Evolutionary conservation across 2,797 vertebrate species (phyloP).

Genomic region (Lepus townsendii): DNA sequence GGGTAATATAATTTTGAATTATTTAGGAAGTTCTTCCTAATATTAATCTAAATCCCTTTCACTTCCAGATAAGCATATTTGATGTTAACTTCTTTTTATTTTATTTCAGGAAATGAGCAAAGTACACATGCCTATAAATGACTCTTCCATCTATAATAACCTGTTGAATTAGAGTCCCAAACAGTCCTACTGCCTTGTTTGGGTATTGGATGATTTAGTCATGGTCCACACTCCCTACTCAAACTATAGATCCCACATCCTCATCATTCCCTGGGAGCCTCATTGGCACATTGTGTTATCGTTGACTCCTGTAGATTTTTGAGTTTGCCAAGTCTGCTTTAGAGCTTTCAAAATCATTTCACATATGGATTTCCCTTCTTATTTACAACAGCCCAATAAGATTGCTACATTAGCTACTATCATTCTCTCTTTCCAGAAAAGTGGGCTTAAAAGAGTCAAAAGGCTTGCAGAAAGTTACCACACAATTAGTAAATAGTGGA

Average conservation of each 20-base stretch:
- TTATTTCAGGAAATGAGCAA: not conserved
- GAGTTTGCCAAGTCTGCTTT: not conserved
- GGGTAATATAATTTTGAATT: constrained; percentile 14
- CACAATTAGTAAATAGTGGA: not conserved
- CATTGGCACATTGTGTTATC: not conserved
- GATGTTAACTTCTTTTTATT: constrained; percentile 3
- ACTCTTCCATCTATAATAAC: not conserved
- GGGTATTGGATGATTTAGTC: not conserved
- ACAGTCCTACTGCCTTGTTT: not conserved
- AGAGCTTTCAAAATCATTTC: constrained; percentile 51
- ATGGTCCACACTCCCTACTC: not conserved
- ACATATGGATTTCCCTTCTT: not conserved
- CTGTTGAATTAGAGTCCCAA: not conserved
- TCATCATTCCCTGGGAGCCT: not conserved
- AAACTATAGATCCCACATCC: not conserved
- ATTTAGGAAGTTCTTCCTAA: constrained; percentile 24
- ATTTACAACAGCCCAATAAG: not conserved
- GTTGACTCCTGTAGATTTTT: not conserved
- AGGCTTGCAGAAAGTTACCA: not conserved
- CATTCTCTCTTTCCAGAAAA: constrained; percentile 52
- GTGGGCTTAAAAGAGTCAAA: not conserved
- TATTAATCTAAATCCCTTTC: constrained; percentile 22
- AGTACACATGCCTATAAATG: not conserved
- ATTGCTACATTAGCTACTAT: not conserved
- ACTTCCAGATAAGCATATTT: not conserved